Conservation (phyloP, 2,888 invertebrate genomes). For the Noctua janthina region DNA sequence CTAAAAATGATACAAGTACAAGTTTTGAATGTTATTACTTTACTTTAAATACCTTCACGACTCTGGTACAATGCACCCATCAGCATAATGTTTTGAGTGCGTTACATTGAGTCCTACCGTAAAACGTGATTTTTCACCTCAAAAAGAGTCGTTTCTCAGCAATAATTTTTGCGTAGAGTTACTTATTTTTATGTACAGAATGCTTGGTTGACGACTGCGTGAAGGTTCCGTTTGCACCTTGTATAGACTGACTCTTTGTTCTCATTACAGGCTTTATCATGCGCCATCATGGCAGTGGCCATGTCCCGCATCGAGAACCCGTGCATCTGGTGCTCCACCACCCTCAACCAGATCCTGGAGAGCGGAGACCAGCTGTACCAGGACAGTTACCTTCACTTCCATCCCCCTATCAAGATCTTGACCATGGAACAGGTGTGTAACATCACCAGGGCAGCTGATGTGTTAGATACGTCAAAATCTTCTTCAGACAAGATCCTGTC, state of each 20-base stretch:
- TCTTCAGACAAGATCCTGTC: background rate
- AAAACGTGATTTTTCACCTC: no score
- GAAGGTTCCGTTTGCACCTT: no score
- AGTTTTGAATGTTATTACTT: no score
- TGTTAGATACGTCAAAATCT: background rate
- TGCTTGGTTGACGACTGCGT: no score
- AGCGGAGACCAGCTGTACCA: slow-evolving; percentile 91
- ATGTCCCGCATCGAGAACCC: slow-evolving; percentile 89
- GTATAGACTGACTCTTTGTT: background rate
- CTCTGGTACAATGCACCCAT: no score
- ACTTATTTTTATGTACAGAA: no score
- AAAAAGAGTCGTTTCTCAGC: no score
- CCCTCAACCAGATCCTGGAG: slow-evolving; percentile 89
- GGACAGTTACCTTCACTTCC: slow-evolving; percentile 90
- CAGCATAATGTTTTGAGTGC: no score
- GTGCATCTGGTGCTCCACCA: slow-evolving; percentile 88
- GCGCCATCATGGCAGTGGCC: slow-evolving; percentile 89
- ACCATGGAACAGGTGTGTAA: slow-evolving; percentile 79
- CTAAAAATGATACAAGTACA: no score
- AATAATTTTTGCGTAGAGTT: no score
- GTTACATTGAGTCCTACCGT: no score
- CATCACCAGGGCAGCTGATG: background rate
- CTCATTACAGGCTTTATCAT: slow-evolving; percentile 80
- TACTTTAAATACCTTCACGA: no score
- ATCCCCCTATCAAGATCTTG: slow-evolving; percentile 76